Evolutionary conservation across 1,140 invertebrate species (phyloP).

Genomic region (Anastrepha obliqua): DNA sequence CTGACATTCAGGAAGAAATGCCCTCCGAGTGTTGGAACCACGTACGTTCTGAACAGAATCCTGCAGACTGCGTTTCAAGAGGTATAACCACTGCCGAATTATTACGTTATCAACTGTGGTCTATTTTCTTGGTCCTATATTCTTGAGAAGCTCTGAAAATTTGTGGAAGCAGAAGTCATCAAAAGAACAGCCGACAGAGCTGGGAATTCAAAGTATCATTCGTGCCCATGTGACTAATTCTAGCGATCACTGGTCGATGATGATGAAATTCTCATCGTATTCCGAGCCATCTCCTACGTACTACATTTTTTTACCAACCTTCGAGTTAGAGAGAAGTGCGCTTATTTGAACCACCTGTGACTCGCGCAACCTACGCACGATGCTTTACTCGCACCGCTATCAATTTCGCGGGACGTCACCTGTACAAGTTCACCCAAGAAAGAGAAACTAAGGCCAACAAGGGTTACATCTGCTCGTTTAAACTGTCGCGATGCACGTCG

Average conservation of each 20-base stretch:
- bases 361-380: not conserved
- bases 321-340: constrained; percentile 12
- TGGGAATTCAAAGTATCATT: not conserved
- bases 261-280: not conserved
- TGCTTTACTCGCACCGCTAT: constrained; percentile 27
- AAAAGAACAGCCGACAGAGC: not conserved
- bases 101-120: not conserved
- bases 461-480: not conserved
- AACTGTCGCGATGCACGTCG: not conserved
- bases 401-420: constrained; percentile 50
- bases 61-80: not conserved
- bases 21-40: not conserved
- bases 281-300: not conserved
- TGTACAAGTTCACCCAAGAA: constrained; percentile 57
- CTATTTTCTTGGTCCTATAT: not conserved
- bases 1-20: not conserved
- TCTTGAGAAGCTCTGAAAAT: not conserved
- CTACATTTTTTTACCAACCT: not conserved
- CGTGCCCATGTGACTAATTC: not conserved
- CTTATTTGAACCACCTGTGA: not conserved
- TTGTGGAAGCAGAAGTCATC: not conserved
- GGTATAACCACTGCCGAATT: not conserved
- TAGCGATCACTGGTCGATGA: not conserved
- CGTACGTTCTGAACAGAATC: not conserved
- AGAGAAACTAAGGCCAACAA: constrained; percentile 12